Percentiles rank a stretch among this genome's conserved stretches.
Conservation (phyloP, 1,140 invertebrate species). For the Lerema accius region DNA sequence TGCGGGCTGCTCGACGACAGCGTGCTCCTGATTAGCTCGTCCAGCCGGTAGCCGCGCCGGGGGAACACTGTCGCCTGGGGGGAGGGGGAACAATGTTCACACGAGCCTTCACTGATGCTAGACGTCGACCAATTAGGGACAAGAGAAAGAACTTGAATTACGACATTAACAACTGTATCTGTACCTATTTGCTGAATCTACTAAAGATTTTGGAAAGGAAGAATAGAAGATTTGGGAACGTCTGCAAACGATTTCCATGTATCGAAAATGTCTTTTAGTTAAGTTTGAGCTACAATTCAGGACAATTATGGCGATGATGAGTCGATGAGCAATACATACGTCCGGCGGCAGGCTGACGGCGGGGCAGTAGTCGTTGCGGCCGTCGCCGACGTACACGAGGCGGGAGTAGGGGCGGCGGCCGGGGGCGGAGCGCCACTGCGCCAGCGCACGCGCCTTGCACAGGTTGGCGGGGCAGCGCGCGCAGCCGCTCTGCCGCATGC, state of each 20-base stretch:
- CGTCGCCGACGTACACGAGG: slow-evolving; percentile 61
- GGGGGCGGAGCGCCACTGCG: slow-evolving; percentile 41
- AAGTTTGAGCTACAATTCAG: no score
- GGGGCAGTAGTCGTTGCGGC: slow-evolving; percentile 68
- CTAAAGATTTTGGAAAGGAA: no score
- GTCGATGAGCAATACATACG: no score
- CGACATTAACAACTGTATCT: no score
- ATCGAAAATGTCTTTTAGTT: no score
- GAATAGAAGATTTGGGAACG: no score
- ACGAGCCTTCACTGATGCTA: no score
- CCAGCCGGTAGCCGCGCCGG: slow-evolving; percentile 60
- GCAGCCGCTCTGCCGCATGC: slow-evolving; percentile 59
- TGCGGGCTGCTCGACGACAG: slow-evolving; percentile 49
- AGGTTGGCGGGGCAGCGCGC: slow-evolving; percentile 60
- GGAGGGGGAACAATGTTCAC: neutral
- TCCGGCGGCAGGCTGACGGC: slow-evolving; percentile 49
- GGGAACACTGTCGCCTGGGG: slow-evolving; percentile 65
- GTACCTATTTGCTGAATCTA: no score
- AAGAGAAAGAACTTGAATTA: no score
- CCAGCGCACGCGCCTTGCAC: slow-evolving; percentile 65
- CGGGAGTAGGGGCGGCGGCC: slow-evolving; percentile 28
- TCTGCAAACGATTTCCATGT: no score
- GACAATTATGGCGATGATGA: no score
- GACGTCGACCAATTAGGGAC: no score
- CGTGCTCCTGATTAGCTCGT: slow-evolving; percentile 63